Conservation (phyloP, 1,140 invertebrate species). For the Leptopilina boulardi region DNA sequence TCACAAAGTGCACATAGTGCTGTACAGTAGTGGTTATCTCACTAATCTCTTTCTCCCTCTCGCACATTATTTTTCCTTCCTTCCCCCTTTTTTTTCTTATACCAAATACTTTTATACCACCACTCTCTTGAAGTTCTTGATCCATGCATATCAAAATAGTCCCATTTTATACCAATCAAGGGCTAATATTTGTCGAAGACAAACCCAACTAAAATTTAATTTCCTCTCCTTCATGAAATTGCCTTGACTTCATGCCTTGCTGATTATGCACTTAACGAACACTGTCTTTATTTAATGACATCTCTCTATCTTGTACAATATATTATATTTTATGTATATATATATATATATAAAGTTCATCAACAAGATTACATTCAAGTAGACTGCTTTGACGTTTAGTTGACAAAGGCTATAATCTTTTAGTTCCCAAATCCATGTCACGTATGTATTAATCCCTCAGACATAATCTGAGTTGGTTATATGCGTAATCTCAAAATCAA, state of each 20-base stretch:
- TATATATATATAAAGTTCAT: background rate
- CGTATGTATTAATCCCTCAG: background rate
- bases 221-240: conserved; percentile 2
- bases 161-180: conserved; percentile 1
- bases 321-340: background rate
- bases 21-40: conserved; percentile 16
- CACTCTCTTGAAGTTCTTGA: too few relatives aligned
- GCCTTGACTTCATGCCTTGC: conserved; percentile 12
- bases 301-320: background rate
- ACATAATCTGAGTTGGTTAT: background rate
- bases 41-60: background rate
- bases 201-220: background rate
- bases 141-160: conserved; percentile 6
- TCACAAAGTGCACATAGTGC: conserved; percentile 19
- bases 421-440: background rate
- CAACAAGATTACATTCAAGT: background rate
- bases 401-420: conserved; percentile 13
- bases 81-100: background rate
- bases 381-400: background rate
- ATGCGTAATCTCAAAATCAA: background rate
- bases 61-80: background rate
- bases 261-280: conserved; percentile 24
- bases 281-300: conserved; percentile 2
- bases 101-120: too few relatives aligned
- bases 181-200: conserved; percentile 6